Evolutionary conservation across 2,113 vertebrate genomes (phyloP), one percentile per base, ranked within the genome.

Genomic region (Neotoma lepida): DNA sequence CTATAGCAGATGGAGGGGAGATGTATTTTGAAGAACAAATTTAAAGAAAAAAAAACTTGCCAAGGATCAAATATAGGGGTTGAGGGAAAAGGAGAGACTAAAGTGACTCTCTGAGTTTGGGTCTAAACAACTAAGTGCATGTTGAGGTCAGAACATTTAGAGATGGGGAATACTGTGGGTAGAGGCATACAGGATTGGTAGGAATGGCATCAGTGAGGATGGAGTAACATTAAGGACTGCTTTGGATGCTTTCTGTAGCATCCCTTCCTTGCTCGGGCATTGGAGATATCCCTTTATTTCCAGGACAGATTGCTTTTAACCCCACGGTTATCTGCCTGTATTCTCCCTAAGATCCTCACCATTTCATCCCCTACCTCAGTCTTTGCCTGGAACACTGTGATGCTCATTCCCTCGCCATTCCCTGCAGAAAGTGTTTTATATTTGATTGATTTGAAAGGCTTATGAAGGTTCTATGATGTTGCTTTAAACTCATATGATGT

Each of bases 351-450:
- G n/a, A 9, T 2, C 66, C 14, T 4, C 15, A 30, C 33, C 7
- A 2, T n/a, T 20, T 56, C 20, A 28, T 1, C 6, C 22, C 18
- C 1, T 5, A 6, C 9, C 6, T 17, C 22, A 15, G 18, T 5
- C 26, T 28, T 54, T 56, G 1, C 35, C 9, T 13, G 9, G 2
- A 66, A 41, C 17, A 17, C 30, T 44, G 13, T 22, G 44, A 24
- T 30, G 6, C n/a, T 92, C 39, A 8, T 26, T 46, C 64, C n/a
- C 82, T 41, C 66, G 18, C 35, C 1, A 46, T 1, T 12, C 35
- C 58, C 39, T 12, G 35, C 28, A 66, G 77, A 68, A 81, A 39
- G 1, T 26, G 33, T 12, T 74, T 86, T 66, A 30, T 2, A 1
- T 33, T n/a, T 30, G 7, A 93, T 87, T 22, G 46, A 61, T 82